Evolutionary conservation across 64 coral and sea anemone species (phyloP).

Genomic region (Stylophora pistillata): DNA sequence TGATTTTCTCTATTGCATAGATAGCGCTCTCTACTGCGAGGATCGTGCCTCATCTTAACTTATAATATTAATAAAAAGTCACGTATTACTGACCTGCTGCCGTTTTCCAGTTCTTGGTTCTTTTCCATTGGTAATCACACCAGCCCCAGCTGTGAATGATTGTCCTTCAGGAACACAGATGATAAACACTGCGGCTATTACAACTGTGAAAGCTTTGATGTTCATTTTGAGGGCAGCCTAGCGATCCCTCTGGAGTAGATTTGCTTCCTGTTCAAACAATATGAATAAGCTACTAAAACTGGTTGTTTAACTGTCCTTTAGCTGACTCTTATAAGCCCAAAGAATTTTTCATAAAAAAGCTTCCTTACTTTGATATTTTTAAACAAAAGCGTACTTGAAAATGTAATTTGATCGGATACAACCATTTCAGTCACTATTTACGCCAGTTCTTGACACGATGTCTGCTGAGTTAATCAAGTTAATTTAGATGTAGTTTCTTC

Average conservation of each 20-base stretch:
- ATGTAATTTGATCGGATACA: not conserved
- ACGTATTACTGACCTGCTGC: not conserved
- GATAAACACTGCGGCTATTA: not conserved
- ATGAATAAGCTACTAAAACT: not conserved
- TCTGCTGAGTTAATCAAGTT: not conserved
- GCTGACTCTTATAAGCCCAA: not conserved
- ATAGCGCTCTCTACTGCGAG: too few species aligned
- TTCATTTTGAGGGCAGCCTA: not conserved
- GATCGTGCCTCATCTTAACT: not conserved
- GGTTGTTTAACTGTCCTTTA: not conserved
- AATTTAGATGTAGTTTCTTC: not conserved
- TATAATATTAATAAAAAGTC: too few species aligned
- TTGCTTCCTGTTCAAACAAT: not conserved
- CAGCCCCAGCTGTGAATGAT: not conserved
- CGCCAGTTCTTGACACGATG: not conserved
- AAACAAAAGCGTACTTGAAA: not conserved
- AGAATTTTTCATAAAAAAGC: not conserved
- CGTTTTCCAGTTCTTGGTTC: not conserved
- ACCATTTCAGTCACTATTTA: not conserved
- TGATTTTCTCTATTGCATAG: too few species aligned
- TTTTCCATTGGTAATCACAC: not conserved
- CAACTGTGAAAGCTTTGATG: not conserved
- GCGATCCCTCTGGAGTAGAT: not conserved
- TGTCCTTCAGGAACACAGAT: not conserved
- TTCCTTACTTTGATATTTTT: conserved; percentile 4